Evolutionary conservation across 2,888 invertebrate species (phyloP), one percentile per base, ranked within the genome.

Genomic region (Lymantria monacha): DNA sequence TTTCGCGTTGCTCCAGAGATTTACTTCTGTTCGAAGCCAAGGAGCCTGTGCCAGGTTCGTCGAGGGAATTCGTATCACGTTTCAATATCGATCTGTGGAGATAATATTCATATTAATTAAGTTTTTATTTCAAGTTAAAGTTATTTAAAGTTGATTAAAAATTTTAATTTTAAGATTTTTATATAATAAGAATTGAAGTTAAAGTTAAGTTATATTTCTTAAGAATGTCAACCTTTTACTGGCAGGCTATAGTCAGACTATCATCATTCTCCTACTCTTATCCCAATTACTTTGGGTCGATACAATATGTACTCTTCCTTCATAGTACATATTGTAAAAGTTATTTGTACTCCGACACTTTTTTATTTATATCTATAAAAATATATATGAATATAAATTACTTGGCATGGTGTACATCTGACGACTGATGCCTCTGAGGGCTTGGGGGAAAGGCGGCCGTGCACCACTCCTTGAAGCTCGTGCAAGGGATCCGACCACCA

Each of bases 1-100:
- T 95, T 85, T 97, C 97, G 30, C 98, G 92, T 84, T 98, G 98
- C 82, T 98, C 98, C 71, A 98, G 95, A 63, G 97, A 97, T 77
- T 96, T 96, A 81, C 96, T 88, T 0, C 89, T 69, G 31, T 75
- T 73, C 37, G 74, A 76, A 0, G 72, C 62, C 1, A 71, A 57
- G 0, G 75, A 63, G 0, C 76, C 75, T 2, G 77, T 77, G 7
- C 80, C 72, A 0, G 93, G 93, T 72, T 97, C 97, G 75, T 97
- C 97, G 72, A 96, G 94, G 31, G 96, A 96, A 63, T 94, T 94
- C 11, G 95, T 94, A 78, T 96, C 96, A 15, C 97, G 93, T 80
- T 97, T 97, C 38, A 97, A 83, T 63, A 97, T 97, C 12, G 96
- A 96, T 70, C 96, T 97, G 93, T 7, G 8, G 1, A 12, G 33